Percentiles rank a stretch among this genome's conserved stretches.
Evolutionary conservation across 2,888 invertebrate species (phyloP).

Genomic region (Netelia melanura): DNA sequence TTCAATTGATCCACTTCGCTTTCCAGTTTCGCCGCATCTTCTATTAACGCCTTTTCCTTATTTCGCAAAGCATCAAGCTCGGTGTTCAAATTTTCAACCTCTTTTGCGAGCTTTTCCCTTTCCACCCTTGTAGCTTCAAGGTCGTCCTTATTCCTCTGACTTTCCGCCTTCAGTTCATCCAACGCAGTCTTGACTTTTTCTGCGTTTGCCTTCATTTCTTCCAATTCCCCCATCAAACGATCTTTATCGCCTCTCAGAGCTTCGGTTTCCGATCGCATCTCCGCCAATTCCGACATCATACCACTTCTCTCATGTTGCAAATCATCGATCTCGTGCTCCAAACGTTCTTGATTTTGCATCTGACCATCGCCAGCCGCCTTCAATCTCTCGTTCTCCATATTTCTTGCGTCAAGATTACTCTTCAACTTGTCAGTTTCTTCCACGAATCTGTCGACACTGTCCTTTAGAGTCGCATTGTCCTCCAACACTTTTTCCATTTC

Average conservation of each 20-base stretch:
- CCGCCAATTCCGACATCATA: slow-evolving; percentile 58
- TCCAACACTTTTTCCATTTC: slow-evolving; percentile 60
- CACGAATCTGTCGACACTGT: slow-evolving; percentile 45
- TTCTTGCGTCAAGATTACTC: slow-evolving; percentile 59
- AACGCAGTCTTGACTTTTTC: slow-evolving; percentile 31
- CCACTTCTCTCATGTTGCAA: slow-evolving; percentile 63
- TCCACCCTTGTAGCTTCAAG: slow-evolving; percentile 44
- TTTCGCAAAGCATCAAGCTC: slow-evolving; percentile 32
- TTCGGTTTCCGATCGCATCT: slow-evolving; percentile 44
- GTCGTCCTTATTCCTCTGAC: slow-evolving; percentile 40
- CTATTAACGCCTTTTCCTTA: slow-evolving; percentile 40
- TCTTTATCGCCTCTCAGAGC: slow-evolving; percentile 59
- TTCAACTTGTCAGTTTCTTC: slow-evolving; percentile 53
- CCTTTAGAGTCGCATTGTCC: slow-evolving; percentile 65
- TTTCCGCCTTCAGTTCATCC: slow-evolving; percentile 49
- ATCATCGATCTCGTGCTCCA: slow-evolving; percentile 63
- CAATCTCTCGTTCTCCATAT: slow-evolving; percentile 64
- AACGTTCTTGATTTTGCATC: slow-evolving; percentile 37
- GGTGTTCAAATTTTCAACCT: slow-evolving; percentile 27
- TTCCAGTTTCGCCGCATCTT: not conserved
- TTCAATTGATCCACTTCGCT: slow-evolving; percentile 40
- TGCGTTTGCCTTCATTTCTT: not conserved
- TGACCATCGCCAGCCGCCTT: slow-evolving; percentile 60
- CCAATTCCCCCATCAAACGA: slow-evolving; percentile 34
- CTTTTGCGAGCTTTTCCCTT: slow-evolving; percentile 38